These are phyloP conservation scores for Chloroclystis v-ata DNA, from an alignment of 2,888 invertebrate genomes.

Conservation along the genomic window DNA sequence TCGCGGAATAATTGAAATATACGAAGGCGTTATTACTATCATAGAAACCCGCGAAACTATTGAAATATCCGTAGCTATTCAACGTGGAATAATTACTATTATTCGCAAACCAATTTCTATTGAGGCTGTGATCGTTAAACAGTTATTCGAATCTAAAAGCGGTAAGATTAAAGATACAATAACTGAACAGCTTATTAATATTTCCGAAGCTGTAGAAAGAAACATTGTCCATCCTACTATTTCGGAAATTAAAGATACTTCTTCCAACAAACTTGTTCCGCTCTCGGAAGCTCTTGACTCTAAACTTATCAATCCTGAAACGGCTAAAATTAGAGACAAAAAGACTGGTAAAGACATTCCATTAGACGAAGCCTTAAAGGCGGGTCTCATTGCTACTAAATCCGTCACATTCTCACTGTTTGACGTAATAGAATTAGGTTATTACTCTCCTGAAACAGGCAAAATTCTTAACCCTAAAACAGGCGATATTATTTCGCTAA, in stretches of 20 bases:
- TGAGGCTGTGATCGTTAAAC: slow-evolving; percentile 84
- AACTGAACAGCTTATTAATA: slow-evolving; percentile 83
- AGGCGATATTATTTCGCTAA: slow-evolving; percentile 84
- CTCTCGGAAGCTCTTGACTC: slow-evolving; percentile 85
- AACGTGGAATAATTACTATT: slow-evolving; percentile 82
- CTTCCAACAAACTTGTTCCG: slow-evolving; percentile 83
- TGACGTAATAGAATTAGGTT: slow-evolving; percentile 86
- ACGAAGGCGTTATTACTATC: slow-evolving; percentile 84
- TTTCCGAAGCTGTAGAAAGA: slow-evolving; percentile 87
- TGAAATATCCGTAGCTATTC: slow-evolving; percentile 83
- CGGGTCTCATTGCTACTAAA: slow-evolving; percentile 84
- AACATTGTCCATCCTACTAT: slow-evolving; percentile 89
- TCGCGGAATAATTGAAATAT: slow-evolving; percentile 85
- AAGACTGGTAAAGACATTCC: slow-evolving; percentile 83
- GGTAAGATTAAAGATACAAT: slow-evolving; percentile 85
- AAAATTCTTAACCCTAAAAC: slow-evolving; percentile 87
- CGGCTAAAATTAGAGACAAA: slow-evolving; percentile 85
- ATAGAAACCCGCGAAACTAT: slow-evolving; percentile 83
- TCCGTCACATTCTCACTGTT: slow-evolving; percentile 83
- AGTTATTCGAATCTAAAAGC: slow-evolving; percentile 82
- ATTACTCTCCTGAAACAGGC: slow-evolving; percentile 85
- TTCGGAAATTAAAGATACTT: slow-evolving; percentile 87
- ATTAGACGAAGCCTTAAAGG: slow-evolving; percentile 83
- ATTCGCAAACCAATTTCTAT: slow-evolving; percentile 86
- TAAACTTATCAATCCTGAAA: slow-evolving; percentile 82